Base-by-base conservation (phyloP, 2,113 vertebrate genomes). In the Camelus bactrianus region DNA sequence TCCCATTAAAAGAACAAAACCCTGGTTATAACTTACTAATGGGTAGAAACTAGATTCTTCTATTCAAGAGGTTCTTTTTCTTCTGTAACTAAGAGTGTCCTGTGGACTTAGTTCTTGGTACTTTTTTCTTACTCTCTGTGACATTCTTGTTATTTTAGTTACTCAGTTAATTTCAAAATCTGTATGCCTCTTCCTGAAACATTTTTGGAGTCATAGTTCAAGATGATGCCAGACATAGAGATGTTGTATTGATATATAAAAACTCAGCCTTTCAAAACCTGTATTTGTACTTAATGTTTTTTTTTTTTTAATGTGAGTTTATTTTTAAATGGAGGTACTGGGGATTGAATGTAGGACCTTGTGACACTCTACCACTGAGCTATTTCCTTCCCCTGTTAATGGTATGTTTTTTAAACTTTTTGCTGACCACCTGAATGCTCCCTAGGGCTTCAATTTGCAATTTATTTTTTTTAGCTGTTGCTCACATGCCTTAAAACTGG, bases 61-160 rank as follows among this genome's bases (percentile, higher is more conserved):
- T 83, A 65, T n/a, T 80, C 9, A 72, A 67, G 24, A 26, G 32
- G 6, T 82, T 69, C n/a, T 52, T 93, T 95, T 69, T 91, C 6
- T 92, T 38, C 2, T 77, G 9, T 73, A 65, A 75, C 11, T 76
- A 58, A 85, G 64, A 28, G 50, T 56, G 20, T 87, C 35, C 64
- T 15, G 12, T 65, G 50, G 56, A 42, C 56, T 62, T 79, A 79
- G n/a, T 67, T 90, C 69, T 76, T 64, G 12, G 42, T 52, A n/a
- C 62, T 93, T 82, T 72, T 16, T 89, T 24, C 52, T 80, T 91
- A 75, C 24, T n/a, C 24, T 92, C 46, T 83, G n/a, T 92, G 92
- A 67, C 30, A 67, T 87, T 93, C 7, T 90, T 94, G 42, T 48
- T 84, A 82, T 76, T 91, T 93, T 46, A 88, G 16, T 54, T 95